phyloP scores from a whole-genome alignment of 2,797 vertebrate species.

The Crenichthys baileyi region DNA sequence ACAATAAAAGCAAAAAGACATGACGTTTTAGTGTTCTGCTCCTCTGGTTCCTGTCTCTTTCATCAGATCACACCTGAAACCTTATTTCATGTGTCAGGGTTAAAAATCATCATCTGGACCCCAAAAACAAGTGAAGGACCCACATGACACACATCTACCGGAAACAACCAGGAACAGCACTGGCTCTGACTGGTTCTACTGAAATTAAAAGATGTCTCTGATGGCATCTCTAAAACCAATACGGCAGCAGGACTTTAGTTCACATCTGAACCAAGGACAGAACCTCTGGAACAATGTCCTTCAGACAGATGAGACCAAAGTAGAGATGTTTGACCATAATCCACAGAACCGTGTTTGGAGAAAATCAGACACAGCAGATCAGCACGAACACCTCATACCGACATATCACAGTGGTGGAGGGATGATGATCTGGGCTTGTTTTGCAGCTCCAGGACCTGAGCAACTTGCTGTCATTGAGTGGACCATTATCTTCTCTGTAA shows the following conservation, averaged over 20 bases:
- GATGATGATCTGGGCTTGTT: too few species aligned
- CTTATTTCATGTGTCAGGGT: neutral
- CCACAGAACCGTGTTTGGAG: too few species aligned
- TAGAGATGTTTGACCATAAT: too few species aligned
- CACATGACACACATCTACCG: neutral
- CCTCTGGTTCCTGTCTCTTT: neutral
- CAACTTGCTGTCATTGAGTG: too few species aligned
- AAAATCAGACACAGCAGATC: too few species aligned
- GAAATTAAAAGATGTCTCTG: neutral
- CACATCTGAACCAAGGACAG: neutral
- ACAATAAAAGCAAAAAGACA: neutral
- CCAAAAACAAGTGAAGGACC: neutral
- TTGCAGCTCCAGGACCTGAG: too few species aligned
- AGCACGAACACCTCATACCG: too few species aligned
- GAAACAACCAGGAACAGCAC: neutral
- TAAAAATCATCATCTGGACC: neutral
- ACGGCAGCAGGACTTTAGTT: neutral
- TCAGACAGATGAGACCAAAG: too few species aligned
- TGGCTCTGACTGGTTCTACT: fast-evolving
- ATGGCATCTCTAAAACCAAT: neutral
- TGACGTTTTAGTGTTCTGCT: neutral
- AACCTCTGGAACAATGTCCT: too few species aligned
- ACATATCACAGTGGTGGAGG: too few species aligned
- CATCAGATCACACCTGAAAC: neutral
- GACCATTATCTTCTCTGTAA: too few species aligned